Conservation (phyloP, 2,797 vertebrate genomes). For the Sebastolobus altivelis region DNA sequence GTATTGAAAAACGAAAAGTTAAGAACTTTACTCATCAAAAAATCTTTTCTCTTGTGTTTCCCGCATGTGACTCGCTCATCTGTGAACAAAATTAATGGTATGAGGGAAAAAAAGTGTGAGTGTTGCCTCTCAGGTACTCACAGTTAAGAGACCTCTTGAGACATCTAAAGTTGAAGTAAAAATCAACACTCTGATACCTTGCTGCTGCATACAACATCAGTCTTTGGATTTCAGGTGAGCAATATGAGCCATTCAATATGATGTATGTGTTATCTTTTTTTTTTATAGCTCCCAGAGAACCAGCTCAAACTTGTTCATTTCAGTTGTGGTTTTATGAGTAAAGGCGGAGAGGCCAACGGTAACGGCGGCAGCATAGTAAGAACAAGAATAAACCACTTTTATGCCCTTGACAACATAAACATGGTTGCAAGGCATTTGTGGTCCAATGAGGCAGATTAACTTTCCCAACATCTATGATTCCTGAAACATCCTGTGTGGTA, state of each 20-base stretch:
- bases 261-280: background rate
- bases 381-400: background rate
- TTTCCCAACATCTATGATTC: background rate
- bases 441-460: background rate
- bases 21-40: background rate
- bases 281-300: background rate
- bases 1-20: background rate
- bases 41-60: background rate
- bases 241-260: background rate
- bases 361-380: slow-evolving; percentile 3
- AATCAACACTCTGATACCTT: slow-evolving; percentile 6
- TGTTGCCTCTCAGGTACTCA: slow-evolving; percentile 20
- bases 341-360: slow-evolving; percentile 1
- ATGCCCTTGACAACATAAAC: background rate
- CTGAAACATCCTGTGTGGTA: background rate
- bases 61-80: slow-evolving; percentile 30
- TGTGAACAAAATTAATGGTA: slow-evolving; percentile 40
- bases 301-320: slow-evolving; percentile 12
- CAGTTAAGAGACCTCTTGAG: slow-evolving; percentile 45
- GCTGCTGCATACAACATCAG: background rate
- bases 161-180: slow-evolving; percentile 26
- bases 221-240: background rate
- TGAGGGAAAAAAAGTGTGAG: slow-evolving; percentile 38
- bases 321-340: slow-evolving; percentile 23
- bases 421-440: background rate